phyloP scores from a whole-genome alignment of 1,140 invertebrate species.

The Drosophila grimshawi region DNA sequence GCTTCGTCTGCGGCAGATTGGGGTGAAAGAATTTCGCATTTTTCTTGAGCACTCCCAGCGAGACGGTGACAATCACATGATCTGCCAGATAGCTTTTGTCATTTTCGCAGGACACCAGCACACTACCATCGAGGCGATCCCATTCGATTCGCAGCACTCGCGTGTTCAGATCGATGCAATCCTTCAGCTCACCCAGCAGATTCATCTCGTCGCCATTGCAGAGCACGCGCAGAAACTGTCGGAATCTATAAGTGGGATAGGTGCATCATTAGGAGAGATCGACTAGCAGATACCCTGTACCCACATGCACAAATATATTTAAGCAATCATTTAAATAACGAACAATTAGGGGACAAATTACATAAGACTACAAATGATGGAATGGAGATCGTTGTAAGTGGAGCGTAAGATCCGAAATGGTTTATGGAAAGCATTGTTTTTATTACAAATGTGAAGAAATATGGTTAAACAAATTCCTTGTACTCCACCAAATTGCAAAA shows the following conservation, averaged over 20 bases:
- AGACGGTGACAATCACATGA: slow-evolving; percentile 88
- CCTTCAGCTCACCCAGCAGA: slow-evolving; percentile 40
- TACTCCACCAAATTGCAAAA: no score
- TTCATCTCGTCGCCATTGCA: slow-evolving; percentile 85
- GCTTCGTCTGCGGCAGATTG: slow-evolving; percentile 86
- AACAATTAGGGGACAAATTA: no score
- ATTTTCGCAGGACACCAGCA: slow-evolving; percentile 86
- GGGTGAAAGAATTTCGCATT: slow-evolving; percentile 86
- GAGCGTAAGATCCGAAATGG: no score
- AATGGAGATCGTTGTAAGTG: no score
- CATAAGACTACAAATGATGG: no score
- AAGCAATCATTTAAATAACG: no score
- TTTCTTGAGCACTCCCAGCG: slow-evolving; percentile 89
- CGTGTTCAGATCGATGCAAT: slow-evolving; percentile 73
- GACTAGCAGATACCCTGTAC: no score
- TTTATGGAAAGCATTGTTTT: no score
- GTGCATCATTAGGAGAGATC: no score
- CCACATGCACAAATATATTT: no score
- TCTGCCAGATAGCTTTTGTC: slow-evolving; percentile 86
- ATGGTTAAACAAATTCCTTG: no score
- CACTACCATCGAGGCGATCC: slow-evolving; percentile 39
- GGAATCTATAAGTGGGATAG: slow-evolving; percentile 24
- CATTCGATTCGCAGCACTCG: slow-evolving; percentile 85
- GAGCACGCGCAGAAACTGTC: slow-evolving; percentile 85
- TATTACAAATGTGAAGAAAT: no score